Evolutionary conservation across 2,797 vertebrate species (phyloP), one percentile per base, ranked within the genome.

Genomic region (Poeciliopsis paucimaculata): DNA sequence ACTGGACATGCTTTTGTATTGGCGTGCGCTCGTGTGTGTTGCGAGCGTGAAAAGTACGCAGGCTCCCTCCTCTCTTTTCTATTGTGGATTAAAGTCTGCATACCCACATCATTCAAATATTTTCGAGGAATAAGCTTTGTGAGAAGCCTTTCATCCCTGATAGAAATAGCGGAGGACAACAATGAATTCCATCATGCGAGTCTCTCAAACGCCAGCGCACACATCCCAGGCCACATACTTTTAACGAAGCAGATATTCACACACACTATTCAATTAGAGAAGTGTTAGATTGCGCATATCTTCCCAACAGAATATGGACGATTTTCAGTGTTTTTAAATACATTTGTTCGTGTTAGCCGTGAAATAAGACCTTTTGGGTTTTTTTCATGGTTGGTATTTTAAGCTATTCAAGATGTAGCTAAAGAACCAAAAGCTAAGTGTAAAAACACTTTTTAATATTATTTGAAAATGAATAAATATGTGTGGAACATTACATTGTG

Each of bases 151-250:
- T 80, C 84, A 85, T 89, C 46, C 46, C 60, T 89, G 78, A 88
- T 78, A 66, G 83, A 89, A 91, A 92, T 72, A 79, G 39, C 78
- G 74, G 71, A 73, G 28, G 12, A 81, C 79, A 81, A 91, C 90
- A 93, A 90, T 91, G 75, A 80, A 84, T 83, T 82, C 72, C 70
- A 91, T 92, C 84, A 84, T 85, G 57, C 70, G 51, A 75, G 74
- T 79, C 66, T 73, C 73, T 64, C 34, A 62, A 64, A 76, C 72
- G 62, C 53, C 73, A 70, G 77, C 66, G 47, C 34, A 23, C 41
- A 72, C 62, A 55, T 75, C 43, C 53, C 23, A 31, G 47, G 45
- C 45, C 39, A 47, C 71, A 68, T 74, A 82, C 74, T 80, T 68
- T 73, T 76, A 73, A 51, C 80, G 77, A 84, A 60, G 66, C 77